Evolutionary conservation across 2,113 vertebrate species (phyloP).

Genomic region (Nibea coibor): DNA sequence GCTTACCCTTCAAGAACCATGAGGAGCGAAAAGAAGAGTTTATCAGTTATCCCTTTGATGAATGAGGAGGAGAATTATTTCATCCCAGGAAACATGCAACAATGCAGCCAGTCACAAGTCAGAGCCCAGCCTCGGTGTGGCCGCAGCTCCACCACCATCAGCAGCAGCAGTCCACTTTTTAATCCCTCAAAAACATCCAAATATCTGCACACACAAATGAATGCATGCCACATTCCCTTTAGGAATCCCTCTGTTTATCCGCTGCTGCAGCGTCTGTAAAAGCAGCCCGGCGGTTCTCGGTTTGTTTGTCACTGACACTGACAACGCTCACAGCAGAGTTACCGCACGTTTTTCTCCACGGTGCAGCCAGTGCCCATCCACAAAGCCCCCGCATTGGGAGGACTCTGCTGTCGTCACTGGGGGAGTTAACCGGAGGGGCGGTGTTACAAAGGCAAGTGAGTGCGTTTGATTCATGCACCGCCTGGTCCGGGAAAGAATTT

Average conservation of each 20-base stretch:
- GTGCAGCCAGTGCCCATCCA: conserved; percentile 49
- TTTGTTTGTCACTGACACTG: conserved; percentile 46
- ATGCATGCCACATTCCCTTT: background rate
- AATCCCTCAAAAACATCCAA: conserved; percentile 34
- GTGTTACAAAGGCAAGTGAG: background rate
- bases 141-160: conserved; percentile 28
- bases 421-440: conserved; percentile 70
- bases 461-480: conserved; percentile 38
- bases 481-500: no score
- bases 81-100: conserved; percentile 36
- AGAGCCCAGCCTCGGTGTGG: conserved; percentile 30
- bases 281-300: background rate
- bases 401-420: conserved; percentile 62
- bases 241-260: background rate
- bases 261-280: background rate
- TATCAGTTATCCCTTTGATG: conserved; percentile 3
- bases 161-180: conserved; percentile 17
- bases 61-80: conserved; percentile 3
- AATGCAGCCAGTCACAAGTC: conserved; percentile 17
- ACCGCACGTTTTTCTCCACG: conserved; percentile 61
- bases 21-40: conserved; percentile 14
- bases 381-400: conserved; percentile 68
- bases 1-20: conserved; percentile 78
- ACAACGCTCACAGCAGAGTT: conserved; percentile 21
- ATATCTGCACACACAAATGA: conserved; percentile 12